Evolutionary conservation across 2,113 vertebrate species (phyloP).

Genomic region (Charina bottae): DNA sequence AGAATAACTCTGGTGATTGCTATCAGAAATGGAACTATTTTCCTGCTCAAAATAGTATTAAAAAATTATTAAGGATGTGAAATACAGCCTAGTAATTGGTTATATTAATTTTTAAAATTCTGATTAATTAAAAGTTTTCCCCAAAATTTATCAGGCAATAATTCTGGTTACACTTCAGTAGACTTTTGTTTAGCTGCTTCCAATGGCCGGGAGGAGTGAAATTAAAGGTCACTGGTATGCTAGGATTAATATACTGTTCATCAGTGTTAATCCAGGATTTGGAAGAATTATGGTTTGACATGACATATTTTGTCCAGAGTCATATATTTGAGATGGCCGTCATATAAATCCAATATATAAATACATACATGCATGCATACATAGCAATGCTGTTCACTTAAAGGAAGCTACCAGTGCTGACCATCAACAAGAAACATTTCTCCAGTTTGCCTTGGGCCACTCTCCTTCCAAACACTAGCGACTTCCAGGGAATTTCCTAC

Average conservation of each 20-base stretch:
- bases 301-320: neutral
- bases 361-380: neutral
- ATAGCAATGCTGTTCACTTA: neutral
- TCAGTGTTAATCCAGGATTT: neutral
- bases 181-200: neutral
- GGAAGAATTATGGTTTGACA: neutral
- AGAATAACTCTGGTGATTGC: neutral
- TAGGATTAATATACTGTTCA: neutral
- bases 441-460: conserved; percentile 61
- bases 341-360: neutral
- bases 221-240: neutral
- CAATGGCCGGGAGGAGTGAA: neutral
- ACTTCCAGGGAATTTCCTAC: conserved; percentile 72
- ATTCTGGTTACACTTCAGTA: neutral
- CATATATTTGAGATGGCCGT: neutral
- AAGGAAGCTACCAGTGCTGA: conserved; percentile 29
- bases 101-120: neutral
- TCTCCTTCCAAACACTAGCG: conserved; percentile 69
- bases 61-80: neutral
- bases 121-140: neutral
- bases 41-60: neutral
- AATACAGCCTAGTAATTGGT: neutral
- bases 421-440: conserved; percentile 16
- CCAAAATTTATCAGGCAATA: neutral
- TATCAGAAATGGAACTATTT: neutral